These are phyloP conservation scores for Minunthozetes semirufus DNA, from an alignment of 2,888 invertebrate species.

Conservation along the genomic window DNA sequence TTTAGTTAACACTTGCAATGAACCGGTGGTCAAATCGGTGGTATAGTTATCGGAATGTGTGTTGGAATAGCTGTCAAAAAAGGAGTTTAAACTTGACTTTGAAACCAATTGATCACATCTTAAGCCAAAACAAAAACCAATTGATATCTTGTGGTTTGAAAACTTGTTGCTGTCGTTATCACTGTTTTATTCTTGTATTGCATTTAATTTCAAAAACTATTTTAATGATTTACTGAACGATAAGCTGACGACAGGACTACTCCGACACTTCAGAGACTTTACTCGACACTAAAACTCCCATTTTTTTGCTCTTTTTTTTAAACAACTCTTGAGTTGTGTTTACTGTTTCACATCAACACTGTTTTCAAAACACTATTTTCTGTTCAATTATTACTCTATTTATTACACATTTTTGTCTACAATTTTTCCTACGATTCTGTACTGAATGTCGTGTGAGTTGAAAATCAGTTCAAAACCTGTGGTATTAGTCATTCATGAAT, in stretches of 20 bases:
- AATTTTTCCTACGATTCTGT: neutral
- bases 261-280: neutral
- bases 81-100: too few relatives aligned
- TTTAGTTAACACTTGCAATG: neutral
- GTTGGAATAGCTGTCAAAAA: too few relatives aligned
- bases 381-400: neutral
- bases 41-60: too few relatives aligned
- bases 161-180: neutral
- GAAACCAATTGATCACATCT: neutral
- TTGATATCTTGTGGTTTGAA: neutral
- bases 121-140: neutral
- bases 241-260: too few relatives aligned
- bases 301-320: neutral
- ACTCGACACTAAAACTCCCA: neutral
- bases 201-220: neutral
- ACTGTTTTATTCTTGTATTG: neutral
- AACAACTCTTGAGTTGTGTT: neutral
- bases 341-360: neutral
- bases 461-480: too few relatives aligned
- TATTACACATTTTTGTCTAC: neutral
- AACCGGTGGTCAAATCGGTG: neutral
- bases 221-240: too few relatives aligned
- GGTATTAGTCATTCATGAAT: too few relatives aligned
- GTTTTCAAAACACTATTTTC: neutral
- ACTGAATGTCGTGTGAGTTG: neutral